phyloP scores from a whole-genome alignment of 2,113 vertebrate genomes.

The Pachypanchax playfairii region DNA sequence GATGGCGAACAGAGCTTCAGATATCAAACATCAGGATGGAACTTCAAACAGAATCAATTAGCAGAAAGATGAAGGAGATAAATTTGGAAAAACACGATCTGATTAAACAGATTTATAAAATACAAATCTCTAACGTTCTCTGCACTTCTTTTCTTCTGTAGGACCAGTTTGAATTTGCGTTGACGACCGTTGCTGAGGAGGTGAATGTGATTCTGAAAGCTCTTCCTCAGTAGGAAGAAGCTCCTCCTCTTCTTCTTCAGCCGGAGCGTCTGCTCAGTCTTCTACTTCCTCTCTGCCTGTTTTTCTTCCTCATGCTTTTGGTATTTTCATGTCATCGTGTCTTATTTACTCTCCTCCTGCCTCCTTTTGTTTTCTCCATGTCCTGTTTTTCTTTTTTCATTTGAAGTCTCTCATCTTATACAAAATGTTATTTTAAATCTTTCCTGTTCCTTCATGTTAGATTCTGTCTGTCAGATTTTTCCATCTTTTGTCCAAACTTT shows the following conservation, averaged over 20 bases:
- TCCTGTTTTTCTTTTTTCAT: too few relatives aligned
- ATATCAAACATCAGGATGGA: too few relatives aligned
- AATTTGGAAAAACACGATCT: too few relatives aligned
- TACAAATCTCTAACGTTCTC: too few relatives aligned
- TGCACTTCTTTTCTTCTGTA: constrained; percentile 24
- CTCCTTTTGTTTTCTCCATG: background rate
- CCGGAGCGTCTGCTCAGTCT: background rate
- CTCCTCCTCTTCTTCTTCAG: constrained; percentile 1
- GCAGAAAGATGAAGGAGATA: too few relatives aligned
- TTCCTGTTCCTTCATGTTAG: too few relatives aligned
- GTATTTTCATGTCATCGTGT: background rate
- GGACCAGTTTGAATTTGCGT: constrained; percentile 78
- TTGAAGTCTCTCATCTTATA: too few relatives aligned
- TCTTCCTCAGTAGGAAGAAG: constrained; percentile 68
- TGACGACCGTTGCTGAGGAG: constrained; percentile 77
- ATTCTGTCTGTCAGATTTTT: background rate
- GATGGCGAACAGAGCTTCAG: too few relatives aligned
- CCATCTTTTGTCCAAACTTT: background rate
- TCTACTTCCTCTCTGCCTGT: background rate
- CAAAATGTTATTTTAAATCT: too few relatives aligned
- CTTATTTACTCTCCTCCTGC: background rate
- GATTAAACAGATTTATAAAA: too few relatives aligned
- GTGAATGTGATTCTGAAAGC: constrained; percentile 77
- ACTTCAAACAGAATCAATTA: too few relatives aligned
- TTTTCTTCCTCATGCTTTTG: background rate